Evolutionary conservation across 2,888 invertebrate genomes (phyloP), one percentile per base, ranked within the genome.

Genomic region (Melolontha melolontha): DNA sequence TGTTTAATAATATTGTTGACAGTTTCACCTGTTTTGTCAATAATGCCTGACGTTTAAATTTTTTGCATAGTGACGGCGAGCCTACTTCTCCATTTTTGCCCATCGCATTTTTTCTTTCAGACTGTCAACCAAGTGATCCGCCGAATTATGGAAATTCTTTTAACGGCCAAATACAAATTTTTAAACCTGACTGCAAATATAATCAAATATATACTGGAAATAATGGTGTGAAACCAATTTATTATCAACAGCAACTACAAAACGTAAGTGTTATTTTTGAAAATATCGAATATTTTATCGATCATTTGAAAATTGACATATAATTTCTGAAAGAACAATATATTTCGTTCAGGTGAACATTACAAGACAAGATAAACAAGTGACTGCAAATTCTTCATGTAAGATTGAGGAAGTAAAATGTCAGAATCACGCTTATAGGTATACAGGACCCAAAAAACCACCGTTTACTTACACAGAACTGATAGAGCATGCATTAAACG

Each of bases 391-490:
- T 44, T 41, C 49, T 39, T 52, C 67, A 5, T 54, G 64, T 41
- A 63, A 55, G 55, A 17, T 62, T 40, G 69, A 69, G 10, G 68
- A 64, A 2, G 52, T 55, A 7, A 59, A 50, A 27, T 52, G 44
- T 10, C 54, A 64, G 17, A 69, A 69, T 59, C 66, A 69, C 29
- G 29, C 66, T 5, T 69, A 77, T 64, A 80, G 82, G 44, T 82
- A 81, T 75, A 82, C 79, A 49, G 88, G 88, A 70, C 87, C 87
- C 59, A 91, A 90, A 79, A 96, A 96, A 78, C 95, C 95, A 16
- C 94, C 95, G 0, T 94, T 93, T 79, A 96, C 95, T 0, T 96
- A 95, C 78, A 95, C 95, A 1, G 95, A 96, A 83, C 86, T 96
- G 75, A 95, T 96, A 75, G 95, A 95, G 82, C 90, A 93, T 78